These are phyloP conservation scores for Timandra comae DNA, from an alignment of 2,888 invertebrate genomes.

Conservation along the genomic window DNA sequence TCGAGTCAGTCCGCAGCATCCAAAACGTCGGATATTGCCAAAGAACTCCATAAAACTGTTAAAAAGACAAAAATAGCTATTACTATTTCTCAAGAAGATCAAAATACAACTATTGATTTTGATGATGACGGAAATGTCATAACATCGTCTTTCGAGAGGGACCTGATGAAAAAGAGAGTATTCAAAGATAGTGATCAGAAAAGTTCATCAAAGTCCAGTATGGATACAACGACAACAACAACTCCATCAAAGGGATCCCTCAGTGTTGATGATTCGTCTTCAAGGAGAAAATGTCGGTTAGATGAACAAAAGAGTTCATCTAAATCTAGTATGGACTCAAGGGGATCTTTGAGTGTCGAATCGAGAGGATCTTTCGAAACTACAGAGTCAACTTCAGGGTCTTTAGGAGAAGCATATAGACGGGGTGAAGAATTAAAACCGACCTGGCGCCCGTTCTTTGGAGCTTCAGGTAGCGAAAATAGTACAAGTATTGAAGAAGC, in stretches of 20 bases:
- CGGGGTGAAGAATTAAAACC: constrained; percentile 85
- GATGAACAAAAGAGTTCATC: constrained; percentile 76
- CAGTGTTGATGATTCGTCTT: constrained; percentile 71
- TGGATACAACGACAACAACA: constrained; percentile 70
- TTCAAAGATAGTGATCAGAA: constrained; percentile 67
- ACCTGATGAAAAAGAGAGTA: constrained; percentile 58
- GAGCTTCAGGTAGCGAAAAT: constrained; percentile 86
- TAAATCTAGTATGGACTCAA: constrained; percentile 80
- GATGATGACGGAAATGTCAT: constrained; percentile 71
- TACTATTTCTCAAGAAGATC: constrained; percentile 73
- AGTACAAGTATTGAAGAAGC: constrained; percentile 92
- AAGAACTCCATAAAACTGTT: constrained; percentile 66
- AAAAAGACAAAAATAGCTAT: constrained; percentile 73
- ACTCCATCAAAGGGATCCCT: constrained; percentile 70
- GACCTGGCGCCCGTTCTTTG: constrained; percentile 89
- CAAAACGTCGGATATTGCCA: constrained; percentile 55
- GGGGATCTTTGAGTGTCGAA: constrained; percentile 80
- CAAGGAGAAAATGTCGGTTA: constrained; percentile 58
- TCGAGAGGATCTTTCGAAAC: constrained; percentile 83
- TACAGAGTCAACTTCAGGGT: constrained; percentile 85
- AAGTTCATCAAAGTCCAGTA: constrained; percentile 78
- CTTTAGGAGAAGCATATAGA: constrained; percentile 82
- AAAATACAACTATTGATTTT: constrained; percentile 71
- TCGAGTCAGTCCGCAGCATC: constrained; percentile 77
- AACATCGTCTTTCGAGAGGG: constrained; percentile 63